Percentiles rank a stretch among this genome's conserved stretches.
Evolutionary conservation across 1,140 invertebrate species (phyloP).

Genomic region (Aleiodes sp.): DNA sequence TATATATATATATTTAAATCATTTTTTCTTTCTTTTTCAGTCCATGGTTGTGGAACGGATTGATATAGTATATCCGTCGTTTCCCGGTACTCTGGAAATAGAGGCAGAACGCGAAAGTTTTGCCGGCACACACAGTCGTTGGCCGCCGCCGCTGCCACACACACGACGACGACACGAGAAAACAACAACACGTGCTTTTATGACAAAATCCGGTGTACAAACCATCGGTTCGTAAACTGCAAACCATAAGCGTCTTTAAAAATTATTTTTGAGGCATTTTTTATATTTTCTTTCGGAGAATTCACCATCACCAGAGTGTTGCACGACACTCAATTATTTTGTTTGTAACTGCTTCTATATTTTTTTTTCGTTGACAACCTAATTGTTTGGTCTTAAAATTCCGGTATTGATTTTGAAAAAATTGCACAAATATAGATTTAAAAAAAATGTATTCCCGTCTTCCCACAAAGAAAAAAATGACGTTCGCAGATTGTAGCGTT

Average conservation of each 20-base stretch:
- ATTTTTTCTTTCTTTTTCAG: not conserved
- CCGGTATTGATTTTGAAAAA: too few species aligned
- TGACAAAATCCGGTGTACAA: not conserved
- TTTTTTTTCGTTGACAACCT: not conserved
- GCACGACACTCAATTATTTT: not conserved
- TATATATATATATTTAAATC: not conserved
- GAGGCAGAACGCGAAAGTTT: conserved; percentile 11
- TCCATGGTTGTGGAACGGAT: not conserved
- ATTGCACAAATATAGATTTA: too few species aligned
- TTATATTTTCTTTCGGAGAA: not conserved
- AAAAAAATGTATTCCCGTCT: too few species aligned
- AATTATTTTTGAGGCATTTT: not conserved
- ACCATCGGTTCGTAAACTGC: not conserved
- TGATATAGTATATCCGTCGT: not conserved
- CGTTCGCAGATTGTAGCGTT: too few species aligned
- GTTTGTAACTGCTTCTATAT: not conserved
- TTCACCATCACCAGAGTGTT: not conserved
- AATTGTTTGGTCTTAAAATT: too few species aligned
- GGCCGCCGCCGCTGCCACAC: not conserved
- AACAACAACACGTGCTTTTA: conserved; percentile 29
- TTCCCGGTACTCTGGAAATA: conserved; percentile 33
- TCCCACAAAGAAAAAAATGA: too few species aligned
- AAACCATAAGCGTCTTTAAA: not conserved
- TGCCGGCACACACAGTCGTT: not conserved
- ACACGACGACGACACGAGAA: not conserved